Evolutionary conservation across 2,797 vertebrate species (phyloP), one percentile per base, ranked within the genome.

Genomic region (Sebastes iracundus): DNA sequence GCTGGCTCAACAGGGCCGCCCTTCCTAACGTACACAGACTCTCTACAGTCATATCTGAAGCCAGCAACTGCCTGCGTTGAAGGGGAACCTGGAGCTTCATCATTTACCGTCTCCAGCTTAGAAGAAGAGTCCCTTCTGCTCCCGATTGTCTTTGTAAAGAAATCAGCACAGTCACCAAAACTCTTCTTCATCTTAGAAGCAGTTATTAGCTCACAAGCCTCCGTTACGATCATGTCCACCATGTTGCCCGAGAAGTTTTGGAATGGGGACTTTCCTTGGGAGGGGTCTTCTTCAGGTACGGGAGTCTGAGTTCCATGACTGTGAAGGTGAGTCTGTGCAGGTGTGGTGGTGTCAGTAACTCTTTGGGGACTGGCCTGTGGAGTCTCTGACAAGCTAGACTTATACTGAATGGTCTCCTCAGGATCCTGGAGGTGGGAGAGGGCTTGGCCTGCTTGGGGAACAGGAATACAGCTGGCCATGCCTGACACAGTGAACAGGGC

Each of bases 401-500:
- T 93, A 28, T 72, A 65, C 79, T 94, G 94, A 91, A 14, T 85
- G 64, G 35, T 68, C 73, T 96, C 94, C 86, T 95, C 94, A 13
- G 95, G 89, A 74, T 89, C 83, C 16, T 95, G 96, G 35, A 95
- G 89, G 23, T 96, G 94, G 81, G 96, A 97, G 75, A 99, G 96
- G 61, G 94, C 96, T 80, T 96, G 97, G 81, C 97, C 98, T 85
- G 97, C 98, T 77, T 97, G 94, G 82, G 98, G 98, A 25, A 99
- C 96, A 27, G 98, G 96, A 86, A 99, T 95, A 82, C 97, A 98
- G 93, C 98, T 98, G 61, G 97, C 96, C 95, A 99, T 93, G 77
- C 98, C 97, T 13, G 98, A 99, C 56, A 98, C 97, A 67, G 96
- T 98, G 89, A 98, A 96, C 4, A 99, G 93, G 72, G 97, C 99